These are phyloP conservation scores for Tetranychus urticae DNA, from an alignment of 1,140 invertebrate genomes.

Conservation along the genomic window DNA sequence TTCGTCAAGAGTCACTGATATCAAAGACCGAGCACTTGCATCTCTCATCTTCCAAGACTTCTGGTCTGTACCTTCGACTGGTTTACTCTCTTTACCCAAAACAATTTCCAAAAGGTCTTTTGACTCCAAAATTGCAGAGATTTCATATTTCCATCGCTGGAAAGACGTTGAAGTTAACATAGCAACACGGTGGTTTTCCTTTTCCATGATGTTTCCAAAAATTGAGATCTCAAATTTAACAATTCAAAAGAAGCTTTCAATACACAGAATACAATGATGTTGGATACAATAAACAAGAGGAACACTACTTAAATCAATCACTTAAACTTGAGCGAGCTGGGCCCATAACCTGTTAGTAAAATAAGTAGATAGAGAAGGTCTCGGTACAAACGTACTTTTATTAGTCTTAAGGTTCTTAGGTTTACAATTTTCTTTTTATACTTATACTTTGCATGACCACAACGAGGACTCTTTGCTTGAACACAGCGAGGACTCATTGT, in stretches of 20 bases:
- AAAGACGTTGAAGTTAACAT: neutral
- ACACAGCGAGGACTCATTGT: no score
- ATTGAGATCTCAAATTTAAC: neutral
- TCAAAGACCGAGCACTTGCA: neutral
- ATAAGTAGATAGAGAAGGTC: no score
- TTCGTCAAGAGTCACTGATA: neutral
- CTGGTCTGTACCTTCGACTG: neutral
- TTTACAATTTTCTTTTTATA: no score
- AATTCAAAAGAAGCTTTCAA: no score
- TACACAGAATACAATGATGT: no score
- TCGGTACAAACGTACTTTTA: no score
- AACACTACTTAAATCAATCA: no score
- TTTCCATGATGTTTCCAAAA: neutral
- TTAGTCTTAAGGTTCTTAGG: no score
- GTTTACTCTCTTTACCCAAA: neutral
- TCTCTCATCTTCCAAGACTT: neutral
- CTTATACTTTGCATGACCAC: no score
- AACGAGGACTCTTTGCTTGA: no score
- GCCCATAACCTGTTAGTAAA: neutral
- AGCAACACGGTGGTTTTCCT: neutral
- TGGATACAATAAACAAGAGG: no score
- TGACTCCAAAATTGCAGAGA: conserved; percentile 44
- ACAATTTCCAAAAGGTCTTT: conserved; percentile 50
- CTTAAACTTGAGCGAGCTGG: neutral
- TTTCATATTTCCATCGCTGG: neutral